Percentiles rank a stretch among this genome's conserved stretches.
Evolutionary conservation across 1,140 invertebrate genomes (phyloP).

Genomic region (Trichonephila clavata): DNA sequence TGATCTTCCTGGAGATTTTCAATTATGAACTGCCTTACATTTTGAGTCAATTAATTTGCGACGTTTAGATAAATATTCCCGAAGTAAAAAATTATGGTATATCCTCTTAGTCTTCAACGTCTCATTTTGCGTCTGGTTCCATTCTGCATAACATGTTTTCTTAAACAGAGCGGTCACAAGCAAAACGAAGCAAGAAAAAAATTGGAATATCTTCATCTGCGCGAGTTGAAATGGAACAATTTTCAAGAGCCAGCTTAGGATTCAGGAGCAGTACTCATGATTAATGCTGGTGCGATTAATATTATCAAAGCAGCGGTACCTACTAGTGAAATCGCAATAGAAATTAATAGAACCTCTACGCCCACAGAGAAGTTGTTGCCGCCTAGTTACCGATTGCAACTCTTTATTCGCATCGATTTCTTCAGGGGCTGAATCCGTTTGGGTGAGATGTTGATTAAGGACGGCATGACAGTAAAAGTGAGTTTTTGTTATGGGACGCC

Average conservation of each 20-base stretch:
- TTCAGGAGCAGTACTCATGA: background rate
- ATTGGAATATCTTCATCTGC: slow-evolving; percentile 35
- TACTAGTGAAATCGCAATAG: background rate
- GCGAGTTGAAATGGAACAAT: slow-evolving; percentile 10
- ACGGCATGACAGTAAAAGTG: background rate
- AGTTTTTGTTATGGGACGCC: background rate
- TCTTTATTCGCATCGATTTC: background rate
- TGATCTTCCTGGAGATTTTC: too few relatives aligned
- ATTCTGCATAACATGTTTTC: background rate
- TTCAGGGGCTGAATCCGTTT: background rate
- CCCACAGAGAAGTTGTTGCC: background rate
- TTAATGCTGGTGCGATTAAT: slow-evolving; percentile 3
- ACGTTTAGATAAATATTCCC: too few relatives aligned
- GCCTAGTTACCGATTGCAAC: background rate
- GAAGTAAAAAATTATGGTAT: too few relatives aligned
- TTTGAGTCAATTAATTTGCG: too few relatives aligned
- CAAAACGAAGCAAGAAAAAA: background rate
- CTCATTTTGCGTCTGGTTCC: background rate
- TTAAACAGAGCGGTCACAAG: background rate
- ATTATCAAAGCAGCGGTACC: background rate
- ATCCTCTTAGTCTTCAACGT: background rate
- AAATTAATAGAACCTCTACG: background rate
- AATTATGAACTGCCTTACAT: too few relatives aligned
- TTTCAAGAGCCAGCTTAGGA: slow-evolving; percentile 2
- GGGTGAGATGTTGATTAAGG: background rate